Percentiles rank a stretch among this genome's conserved stretches.
These are phyloP conservation scores for Ariopsis seemanni DNA, from an alignment of 2,113 vertebrate genomes.

Conservation along the genomic window DNA sequence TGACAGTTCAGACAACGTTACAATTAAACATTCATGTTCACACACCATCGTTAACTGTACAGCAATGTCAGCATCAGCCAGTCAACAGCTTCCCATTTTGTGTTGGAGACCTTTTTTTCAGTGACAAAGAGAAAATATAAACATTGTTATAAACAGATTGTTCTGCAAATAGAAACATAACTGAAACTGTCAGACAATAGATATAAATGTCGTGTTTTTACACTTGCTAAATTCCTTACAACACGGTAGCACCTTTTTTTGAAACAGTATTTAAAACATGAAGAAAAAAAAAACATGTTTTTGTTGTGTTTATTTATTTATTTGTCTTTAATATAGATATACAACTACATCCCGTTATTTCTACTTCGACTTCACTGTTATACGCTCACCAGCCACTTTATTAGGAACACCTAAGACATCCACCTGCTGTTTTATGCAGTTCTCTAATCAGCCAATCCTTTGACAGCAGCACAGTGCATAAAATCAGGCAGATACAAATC, in stretches of 20 bases:
- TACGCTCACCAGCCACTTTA: too few relatives aligned
- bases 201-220: slow-evolving; percentile 7
- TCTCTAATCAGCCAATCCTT: too few relatives aligned
- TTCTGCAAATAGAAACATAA: slow-evolving; percentile 6
- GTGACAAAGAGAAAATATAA: slow-evolving; percentile 13
- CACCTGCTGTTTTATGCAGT: too few relatives aligned
- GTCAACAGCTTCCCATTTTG: neutral
- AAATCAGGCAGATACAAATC: too few relatives aligned
- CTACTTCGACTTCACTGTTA: too few relatives aligned
- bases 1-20: neutral
- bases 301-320: neutral
- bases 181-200: neutral
- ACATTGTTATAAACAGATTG: slow-evolving; percentile 19
- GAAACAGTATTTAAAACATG: too few relatives aligned
- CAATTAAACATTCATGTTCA: neutral
- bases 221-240: neutral
- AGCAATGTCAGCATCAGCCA: neutral
- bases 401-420: too few relatives aligned
- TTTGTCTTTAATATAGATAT: too few relatives aligned
- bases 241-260: neutral
- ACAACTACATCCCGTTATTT: neutral
- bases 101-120: neutral
- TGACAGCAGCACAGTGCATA: too few relatives aligned
- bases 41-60: neutral
- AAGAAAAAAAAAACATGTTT: too few relatives aligned